phyloP scores from a whole-genome alignment of 2,113 vertebrate species.

The Mobula hypostoma region DNA sequence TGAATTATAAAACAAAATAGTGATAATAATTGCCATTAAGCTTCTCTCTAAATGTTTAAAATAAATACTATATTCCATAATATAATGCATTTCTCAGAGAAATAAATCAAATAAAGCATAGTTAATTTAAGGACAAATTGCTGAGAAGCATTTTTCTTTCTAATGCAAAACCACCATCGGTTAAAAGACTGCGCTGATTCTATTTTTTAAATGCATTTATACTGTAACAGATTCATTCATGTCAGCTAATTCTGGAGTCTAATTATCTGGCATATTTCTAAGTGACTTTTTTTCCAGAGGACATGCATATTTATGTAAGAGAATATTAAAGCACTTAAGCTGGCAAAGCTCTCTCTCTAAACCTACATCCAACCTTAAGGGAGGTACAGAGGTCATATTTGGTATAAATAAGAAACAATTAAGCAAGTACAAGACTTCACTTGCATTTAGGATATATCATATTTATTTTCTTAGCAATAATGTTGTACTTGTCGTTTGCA shows the following conservation, averaged over 20 bases:
- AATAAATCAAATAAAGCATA: not conserved
- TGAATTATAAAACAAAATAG: constrained; percentile 16
- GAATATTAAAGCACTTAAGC: not conserved
- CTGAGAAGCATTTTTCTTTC: not conserved
- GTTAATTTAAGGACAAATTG: not conserved
- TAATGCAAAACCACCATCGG: not conserved
- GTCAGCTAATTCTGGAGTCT: not conserved
- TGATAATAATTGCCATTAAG: not conserved
- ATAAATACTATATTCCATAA: constrained; percentile 5
- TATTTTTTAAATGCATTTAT: not conserved
- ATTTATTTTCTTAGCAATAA: not conserved
- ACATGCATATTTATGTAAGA: not conserved
- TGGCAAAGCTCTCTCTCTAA: not conserved
- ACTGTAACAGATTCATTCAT: not conserved
- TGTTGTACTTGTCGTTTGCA: not conserved
- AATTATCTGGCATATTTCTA: not conserved
- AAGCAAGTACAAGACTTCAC: not conserved
- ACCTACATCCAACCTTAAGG: not conserved
- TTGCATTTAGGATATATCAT: not conserved
- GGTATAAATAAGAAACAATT: not conserved
- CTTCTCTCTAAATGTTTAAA: not conserved
- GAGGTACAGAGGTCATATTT: not conserved
- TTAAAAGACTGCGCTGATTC: not conserved
- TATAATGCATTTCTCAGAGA: not conserved
- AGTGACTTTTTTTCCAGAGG: not conserved